These are phyloP conservation scores for Scaptomyza graminum DNA, from an alignment of 1,140 invertebrate species.

Conservation along the genomic window DNA sequence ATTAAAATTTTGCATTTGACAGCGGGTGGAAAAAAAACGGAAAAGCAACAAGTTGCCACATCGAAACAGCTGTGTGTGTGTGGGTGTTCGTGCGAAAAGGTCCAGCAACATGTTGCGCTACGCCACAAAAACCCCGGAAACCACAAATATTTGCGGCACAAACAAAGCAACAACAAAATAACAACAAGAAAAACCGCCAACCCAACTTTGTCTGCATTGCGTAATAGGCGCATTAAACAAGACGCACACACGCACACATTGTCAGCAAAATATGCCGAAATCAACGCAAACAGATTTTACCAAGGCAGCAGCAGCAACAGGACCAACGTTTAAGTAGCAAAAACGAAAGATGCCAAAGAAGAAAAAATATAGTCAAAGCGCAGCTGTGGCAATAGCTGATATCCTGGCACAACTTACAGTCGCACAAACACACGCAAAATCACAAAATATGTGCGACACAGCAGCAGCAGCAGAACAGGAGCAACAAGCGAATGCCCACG, in stretches of 20 bases:
- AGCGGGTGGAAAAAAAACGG: conserved; percentile 21
- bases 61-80: conserved; percentile 2
- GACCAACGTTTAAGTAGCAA: too few species aligned
- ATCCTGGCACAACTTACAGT: conserved; percentile 59
- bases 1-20: conserved; percentile 68
- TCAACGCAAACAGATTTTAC: conserved; percentile 82
- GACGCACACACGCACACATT: conserved; percentile 59
- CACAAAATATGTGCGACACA: conserved; percentile 13
- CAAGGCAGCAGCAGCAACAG: conserved; percentile 62
- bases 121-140: conserved; percentile 74
- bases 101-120: conserved; percentile 55
- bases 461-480: not conserved
- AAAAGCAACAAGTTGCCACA: conserved; percentile 67
- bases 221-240: conserved; percentile 53
- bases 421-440: conserved; percentile 64
- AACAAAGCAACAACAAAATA: conserved; percentile 45
- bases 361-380: conserved; percentile 9
- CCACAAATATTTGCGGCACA: conserved; percentile 77
- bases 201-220: conserved; percentile 38
- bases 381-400: conserved; percentile 40
- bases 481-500: conserved; percentile 26
- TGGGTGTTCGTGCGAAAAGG: conserved; percentile 40
- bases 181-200: conserved; percentile 26
- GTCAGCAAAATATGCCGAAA: conserved; percentile 79
- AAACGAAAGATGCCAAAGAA: not conserved